A percentile compares a stretch with the other conserved stretches of the same genome.
Conservation (phyloP, 1,140 invertebrate genomes). For the Brachionus rotundiformis region DNA sequence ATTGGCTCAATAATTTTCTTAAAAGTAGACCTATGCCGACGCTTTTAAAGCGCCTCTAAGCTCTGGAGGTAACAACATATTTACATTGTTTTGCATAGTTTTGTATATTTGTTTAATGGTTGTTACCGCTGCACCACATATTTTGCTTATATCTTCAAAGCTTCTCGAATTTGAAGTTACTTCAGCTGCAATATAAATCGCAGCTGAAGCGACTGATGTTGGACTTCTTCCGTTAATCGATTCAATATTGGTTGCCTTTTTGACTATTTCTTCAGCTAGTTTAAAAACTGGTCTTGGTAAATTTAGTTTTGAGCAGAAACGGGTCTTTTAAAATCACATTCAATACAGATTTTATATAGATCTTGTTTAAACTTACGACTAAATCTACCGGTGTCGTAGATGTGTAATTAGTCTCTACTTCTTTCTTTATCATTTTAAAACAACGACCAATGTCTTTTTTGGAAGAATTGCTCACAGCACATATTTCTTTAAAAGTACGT, state of each 20-base stretch:
- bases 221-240: slow-evolving; percentile 96
- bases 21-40: neutral
- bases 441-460: slow-evolving; percentile 93
- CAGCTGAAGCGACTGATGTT: slow-evolving; percentile 96
- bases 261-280: slow-evolving; percentile 94
- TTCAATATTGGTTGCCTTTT: slow-evolving; percentile 92
- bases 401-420: slow-evolving; percentile 68
- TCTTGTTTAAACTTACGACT: neutral
- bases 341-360: no score
- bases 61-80: neutral
- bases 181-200: slow-evolving; percentile 98
- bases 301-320: slow-evolving; percentile 69
- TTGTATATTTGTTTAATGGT: slow-evolving; percentile 98
- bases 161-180: slow-evolving; percentile 68
- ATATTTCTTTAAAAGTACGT: slow-evolving; percentile 85
- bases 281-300: slow-evolving; percentile 88
- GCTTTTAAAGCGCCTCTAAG: neutral
- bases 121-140: slow-evolving; percentile 96
- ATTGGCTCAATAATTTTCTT: neutral
- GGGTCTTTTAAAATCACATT: slow-evolving; percentile 66
- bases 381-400: slow-evolving; percentile 2
- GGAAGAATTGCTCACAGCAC: neutral
- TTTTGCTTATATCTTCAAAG: slow-evolving; percentile 86
- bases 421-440: slow-evolving; percentile 89
- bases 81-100: slow-evolving; percentile 71